phyloP scores from a whole-genome alignment of 53 echinoderm and acorn worm genomes.

The Hippasteria phrygiana region DNA sequence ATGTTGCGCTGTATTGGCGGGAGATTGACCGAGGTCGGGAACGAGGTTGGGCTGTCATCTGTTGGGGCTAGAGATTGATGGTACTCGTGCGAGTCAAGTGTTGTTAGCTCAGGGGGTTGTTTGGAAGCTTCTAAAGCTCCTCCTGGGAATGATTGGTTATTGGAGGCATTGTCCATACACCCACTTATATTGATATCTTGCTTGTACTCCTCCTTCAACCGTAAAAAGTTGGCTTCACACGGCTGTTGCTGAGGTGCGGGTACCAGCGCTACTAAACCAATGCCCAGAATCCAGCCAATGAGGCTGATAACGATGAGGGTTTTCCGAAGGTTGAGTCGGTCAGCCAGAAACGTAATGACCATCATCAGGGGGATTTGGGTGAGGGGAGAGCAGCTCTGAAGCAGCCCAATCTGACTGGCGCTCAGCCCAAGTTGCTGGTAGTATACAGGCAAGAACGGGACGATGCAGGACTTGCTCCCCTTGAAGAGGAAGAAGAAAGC shows the following conservation, averaged over 20 bases:
- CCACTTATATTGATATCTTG: conserved; percentile 13
- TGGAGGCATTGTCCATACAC: background rate
- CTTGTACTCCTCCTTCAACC: background rate
- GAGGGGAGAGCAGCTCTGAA: conserved; percentile 71
- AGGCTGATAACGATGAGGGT: conserved; percentile 63
- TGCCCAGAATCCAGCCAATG: conserved; percentile 65
- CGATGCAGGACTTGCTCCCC: conserved; percentile 73
- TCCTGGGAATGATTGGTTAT: background rate
- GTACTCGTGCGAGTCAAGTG: background rate
- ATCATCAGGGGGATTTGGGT: conserved; percentile 70
- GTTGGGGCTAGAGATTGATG: background rate
- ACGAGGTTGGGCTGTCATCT: background rate
- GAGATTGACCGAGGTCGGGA: background rate
- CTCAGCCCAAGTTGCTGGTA: conserved; percentile 68
- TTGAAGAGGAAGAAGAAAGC: conserved; percentile 76
- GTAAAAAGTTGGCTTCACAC: background rate
- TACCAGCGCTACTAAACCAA: conserved; percentile 54
- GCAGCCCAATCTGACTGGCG: conserved; percentile 69
- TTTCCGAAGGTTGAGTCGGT: conserved; percentile 70
- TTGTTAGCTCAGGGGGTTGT: background rate
- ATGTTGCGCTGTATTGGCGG: conserved; percentile 6
- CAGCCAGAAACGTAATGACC: conserved; percentile 68
- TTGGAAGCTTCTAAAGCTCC: background rate
- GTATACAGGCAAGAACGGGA: conserved; percentile 67
- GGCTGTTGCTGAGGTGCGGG: conserved; percentile 31